These are phyloP conservation scores for Pseudococcus jackbeardsleyi DNA, from an alignment of 2,888 invertebrate genomes.

Conservation along the genomic window DNA sequence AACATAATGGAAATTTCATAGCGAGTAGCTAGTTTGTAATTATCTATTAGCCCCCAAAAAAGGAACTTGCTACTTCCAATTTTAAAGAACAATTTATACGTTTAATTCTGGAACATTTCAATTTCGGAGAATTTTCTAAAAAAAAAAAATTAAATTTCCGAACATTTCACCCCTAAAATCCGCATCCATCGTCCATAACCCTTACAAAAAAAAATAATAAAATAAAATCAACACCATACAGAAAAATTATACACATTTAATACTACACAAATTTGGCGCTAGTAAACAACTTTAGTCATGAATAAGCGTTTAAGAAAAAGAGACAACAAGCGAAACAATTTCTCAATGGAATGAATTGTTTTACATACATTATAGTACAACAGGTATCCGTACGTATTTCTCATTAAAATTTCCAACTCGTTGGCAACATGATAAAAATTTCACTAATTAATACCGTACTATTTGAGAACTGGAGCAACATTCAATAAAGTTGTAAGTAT, in stretches of 20 bases:
- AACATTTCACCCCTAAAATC: not conserved
- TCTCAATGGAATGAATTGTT: conserved; percentile 60
- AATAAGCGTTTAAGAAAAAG: conserved; percentile 50
- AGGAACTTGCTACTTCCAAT: too few species aligned
- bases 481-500: not conserved
- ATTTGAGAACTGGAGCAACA: not conserved
- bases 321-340: conserved; percentile 52
- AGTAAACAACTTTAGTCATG: conserved; percentile 36
- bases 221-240: not conserved
- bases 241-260: conserved; percentile 53
- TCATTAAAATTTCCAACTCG: not conserved
- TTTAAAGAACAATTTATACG: too few species aligned
- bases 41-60: too few species aligned
- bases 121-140: too few species aligned
- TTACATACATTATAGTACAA: conserved; percentile 46
- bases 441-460: conserved; percentile 4
- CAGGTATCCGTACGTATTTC: not conserved
- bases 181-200: not conserved
- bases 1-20: too few species aligned
- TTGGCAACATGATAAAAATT: not conserved
- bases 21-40: too few species aligned
- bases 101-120: too few species aligned
- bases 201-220: not conserved
- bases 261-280: conserved; percentile 49
- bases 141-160: too few species aligned